Percentiles rank a stretch among this genome's conserved stretches.
Conservation (phyloP, 2,797 vertebrate genomes). For the Cossypha polioptera region DNA sequence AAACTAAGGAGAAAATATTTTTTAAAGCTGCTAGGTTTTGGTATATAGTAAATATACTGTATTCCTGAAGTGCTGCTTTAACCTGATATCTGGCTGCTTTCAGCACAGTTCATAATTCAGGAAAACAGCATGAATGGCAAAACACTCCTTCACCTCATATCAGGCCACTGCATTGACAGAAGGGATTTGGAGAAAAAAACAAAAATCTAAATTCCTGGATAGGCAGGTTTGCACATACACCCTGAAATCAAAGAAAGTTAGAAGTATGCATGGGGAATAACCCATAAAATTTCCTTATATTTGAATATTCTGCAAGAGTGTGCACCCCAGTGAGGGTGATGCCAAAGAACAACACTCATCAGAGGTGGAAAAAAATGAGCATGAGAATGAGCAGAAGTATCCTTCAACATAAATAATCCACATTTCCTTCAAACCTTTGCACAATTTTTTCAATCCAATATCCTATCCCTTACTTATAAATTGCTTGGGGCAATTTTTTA, state of each 20-base stretch:
- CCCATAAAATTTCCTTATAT: neutral
- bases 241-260: neutral
- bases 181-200: neutral
- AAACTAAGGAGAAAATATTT: neutral
- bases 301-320: neutral
- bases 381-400: neutral
- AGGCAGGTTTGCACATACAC: neutral
- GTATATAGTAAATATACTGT: neutral
- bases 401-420: neutral
- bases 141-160: neutral
- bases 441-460: neutral
- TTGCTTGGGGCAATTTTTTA: neutral
- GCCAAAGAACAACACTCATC: neutral
- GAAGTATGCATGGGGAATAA: fast-evolving
- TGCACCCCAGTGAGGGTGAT: too few species aligned
- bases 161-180: neutral
- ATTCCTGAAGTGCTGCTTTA: neutral
- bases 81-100: neutral
- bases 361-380: neutral
- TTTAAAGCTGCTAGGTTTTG: fast-evolving
- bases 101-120: neutral
- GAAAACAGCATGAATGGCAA: neutral
- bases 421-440: neutral
- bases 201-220: neutral
- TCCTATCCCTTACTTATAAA: neutral